Percentiles rank a stretch among this genome's conserved stretches.
Conservation (phyloP, 2,888 invertebrate species). For the Apamea monoglypha region DNA sequence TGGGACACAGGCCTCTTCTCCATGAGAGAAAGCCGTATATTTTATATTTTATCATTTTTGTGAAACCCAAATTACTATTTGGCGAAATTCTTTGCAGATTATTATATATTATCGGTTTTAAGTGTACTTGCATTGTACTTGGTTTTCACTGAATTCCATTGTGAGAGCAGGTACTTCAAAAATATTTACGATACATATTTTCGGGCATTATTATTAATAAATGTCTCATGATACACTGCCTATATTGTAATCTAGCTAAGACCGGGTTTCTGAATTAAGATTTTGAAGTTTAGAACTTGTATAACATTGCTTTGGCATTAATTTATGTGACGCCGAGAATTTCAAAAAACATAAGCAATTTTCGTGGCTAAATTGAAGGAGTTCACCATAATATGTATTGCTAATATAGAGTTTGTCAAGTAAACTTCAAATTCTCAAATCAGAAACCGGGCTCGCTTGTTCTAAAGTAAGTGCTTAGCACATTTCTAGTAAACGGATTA, state of each 20-base stretch:
- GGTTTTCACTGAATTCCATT: too few relatives aligned
- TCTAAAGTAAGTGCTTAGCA: slow-evolving; percentile 58
- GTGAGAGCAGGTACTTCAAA: too few relatives aligned
- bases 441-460: not conserved
- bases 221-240: not conserved
- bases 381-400: not conserved
- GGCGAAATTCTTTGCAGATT: too few relatives aligned
- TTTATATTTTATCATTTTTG: too few relatives aligned
- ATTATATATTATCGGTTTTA: too few relatives aligned
- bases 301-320: not conserved
- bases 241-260: not conserved
- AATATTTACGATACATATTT: too few relatives aligned
- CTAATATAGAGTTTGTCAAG: not conserved
- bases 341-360: not conserved
- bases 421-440: not conserved
- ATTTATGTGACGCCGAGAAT: too few relatives aligned
- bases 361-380: not conserved
- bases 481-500: slow-evolving; percentile 77
- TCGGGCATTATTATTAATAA: too few relatives aligned
- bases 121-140: too few relatives aligned
- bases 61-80: too few relatives aligned
- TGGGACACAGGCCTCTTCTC: too few relatives aligned
- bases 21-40: not conserved
- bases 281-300: not conserved
- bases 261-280: not conserved